phyloP scores from a whole-genome alignment of 2,797 vertebrate genomes.

The Oreochromis grahami region DNA sequence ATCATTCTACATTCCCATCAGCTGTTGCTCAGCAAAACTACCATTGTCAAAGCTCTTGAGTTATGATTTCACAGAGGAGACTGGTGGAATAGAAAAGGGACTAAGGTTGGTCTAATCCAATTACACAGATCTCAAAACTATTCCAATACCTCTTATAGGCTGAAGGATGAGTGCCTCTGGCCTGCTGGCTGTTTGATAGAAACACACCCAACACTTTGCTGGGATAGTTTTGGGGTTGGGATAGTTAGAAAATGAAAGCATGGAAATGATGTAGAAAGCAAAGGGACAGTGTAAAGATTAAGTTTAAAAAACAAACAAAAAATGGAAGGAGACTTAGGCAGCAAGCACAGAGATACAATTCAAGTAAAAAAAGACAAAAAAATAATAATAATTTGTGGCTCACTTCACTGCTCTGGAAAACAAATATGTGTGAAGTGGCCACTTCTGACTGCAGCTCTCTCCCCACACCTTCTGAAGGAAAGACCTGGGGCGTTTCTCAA shows the following conservation, averaged over 20 bases:
- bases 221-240: conserved; percentile 10
- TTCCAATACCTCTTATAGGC: conserved; percentile 51
- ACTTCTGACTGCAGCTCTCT: background rate
- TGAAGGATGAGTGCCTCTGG: conserved; percentile 42
- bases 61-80: conserved; percentile 63
- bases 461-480: background rate
- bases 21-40: conserved; percentile 31
- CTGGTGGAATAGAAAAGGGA: conserved; percentile 53
- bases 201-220: conserved; percentile 7
- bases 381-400: background rate
- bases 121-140: conserved; percentile 65
- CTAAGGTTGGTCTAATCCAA: conserved; percentile 67
- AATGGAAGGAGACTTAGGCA: background rate
- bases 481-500: background rate
- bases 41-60: conserved; percentile 55
- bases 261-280: background rate
- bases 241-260: background rate
- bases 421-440: background rate
- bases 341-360: background rate
- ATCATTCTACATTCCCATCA: conserved; percentile 54
- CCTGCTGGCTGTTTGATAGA: conserved; percentile 25
- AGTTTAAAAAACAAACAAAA: background rate
- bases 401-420: background rate
- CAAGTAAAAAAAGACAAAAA: background rate
- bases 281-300: background rate